These are phyloP conservation scores for Globia sparganii DNA, from an alignment of 2,888 invertebrate genomes.

Conservation along the genomic window DNA sequence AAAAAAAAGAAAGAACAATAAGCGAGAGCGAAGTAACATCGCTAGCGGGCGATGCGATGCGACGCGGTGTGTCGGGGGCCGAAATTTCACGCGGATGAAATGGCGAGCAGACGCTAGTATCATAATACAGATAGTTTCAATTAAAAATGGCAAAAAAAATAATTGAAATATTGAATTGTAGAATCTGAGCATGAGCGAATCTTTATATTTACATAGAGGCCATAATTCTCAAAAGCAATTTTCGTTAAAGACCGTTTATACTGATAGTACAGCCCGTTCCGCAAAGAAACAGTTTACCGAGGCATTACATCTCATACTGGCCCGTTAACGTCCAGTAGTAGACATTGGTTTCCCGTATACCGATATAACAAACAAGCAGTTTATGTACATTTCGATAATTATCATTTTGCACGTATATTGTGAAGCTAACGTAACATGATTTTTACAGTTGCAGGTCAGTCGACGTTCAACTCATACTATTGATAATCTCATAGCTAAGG, in stretches of 20 bases:
- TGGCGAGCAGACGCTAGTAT: background rate
- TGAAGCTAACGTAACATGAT: constrained; percentile 3
- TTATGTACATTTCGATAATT: constrained; percentile 25
- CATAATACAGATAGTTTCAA: background rate
- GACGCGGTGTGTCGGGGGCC: background rate
- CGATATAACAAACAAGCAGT: background rate
- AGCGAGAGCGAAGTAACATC: background rate
- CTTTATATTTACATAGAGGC: background rate
- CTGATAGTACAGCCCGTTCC: background rate
- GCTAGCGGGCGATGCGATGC: background rate
- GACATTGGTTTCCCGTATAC: constrained; percentile 11
- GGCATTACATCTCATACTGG: constrained; percentile 18
- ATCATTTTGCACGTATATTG: constrained; percentile 10
- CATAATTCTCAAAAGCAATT: constrained; percentile 9
- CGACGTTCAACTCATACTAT: background rate
- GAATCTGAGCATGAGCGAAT: background rate
- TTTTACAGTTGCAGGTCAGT: background rate
- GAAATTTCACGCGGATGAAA: background rate
- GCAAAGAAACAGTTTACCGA: constrained; percentile 15
- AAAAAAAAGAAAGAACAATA: background rate
- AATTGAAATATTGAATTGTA: no score
- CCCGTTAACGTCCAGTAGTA: constrained; percentile 10
- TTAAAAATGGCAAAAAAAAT: background rate
- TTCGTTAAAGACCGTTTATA: constrained; percentile 6
- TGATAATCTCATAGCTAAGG: background rate